Base-by-base conservation (phyloP, 2,113 vertebrate species). In the Poeciliopsis turrubarensis region DNA sequence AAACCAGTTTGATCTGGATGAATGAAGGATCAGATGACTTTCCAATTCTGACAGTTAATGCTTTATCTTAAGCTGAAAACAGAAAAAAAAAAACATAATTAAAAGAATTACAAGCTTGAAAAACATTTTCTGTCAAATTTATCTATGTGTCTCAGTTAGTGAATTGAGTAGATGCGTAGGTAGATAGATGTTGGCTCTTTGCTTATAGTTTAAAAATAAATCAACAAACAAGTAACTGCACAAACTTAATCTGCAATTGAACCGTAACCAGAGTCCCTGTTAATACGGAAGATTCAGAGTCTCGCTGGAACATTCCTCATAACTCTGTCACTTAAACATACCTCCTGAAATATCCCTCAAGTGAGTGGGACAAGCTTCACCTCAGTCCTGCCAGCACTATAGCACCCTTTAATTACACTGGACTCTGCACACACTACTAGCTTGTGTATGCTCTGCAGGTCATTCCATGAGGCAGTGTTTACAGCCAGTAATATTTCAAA, bases 271-370 rank as follows among this genome's bases (percentile, higher is more conserved):
- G 83, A 80, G 81, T 89, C 89, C 83, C 87, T 65, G 82, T 92
- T 94, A 93, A 93, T 91, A 91, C 87, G 77, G 89, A 93, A 90
- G 88, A 93, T 92, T 93, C 85, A 92, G 90, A 92, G 86, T 72
- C 70, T 85, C 72, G 27, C 89, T 94, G 94, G 94, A 94, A 94
- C 93, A 94, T 94, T 95, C 93, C 92, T 92, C 89, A 93, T 86
- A 92, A 80, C 88, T 90, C 90, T 91, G 93, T 94, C 93, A 93
- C 91, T 93, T 90, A 89, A 87, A 85, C 87, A 88, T 80, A 88
- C 84, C 89, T 91, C 90, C 92, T 92, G 93, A 94, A 94, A 94
- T 93, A 92, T 86, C 91, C 91, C 90, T 64, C 60, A 84, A 87
- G 89, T 91, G 88, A 87, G 91, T 88, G 92, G 93, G 93, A 94